A percentile compares a stretch with the other conserved stretches of the same genome.
phyloP scores from a whole-genome alignment of 1,140 invertebrate species.

The Liolophura sinensis region DNA sequence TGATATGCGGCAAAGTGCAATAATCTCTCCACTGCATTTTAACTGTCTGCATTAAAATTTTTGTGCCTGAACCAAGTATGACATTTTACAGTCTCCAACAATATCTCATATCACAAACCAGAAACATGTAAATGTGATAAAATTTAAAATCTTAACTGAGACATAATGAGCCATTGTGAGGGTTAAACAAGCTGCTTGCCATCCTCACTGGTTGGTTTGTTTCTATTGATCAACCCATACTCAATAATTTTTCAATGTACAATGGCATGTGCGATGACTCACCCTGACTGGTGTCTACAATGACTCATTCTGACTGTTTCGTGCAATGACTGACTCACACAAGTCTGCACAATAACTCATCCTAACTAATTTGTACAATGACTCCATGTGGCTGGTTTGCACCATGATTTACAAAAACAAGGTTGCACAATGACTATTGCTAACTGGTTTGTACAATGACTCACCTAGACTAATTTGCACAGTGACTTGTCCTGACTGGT shows the following conservation, averaged over 20 bases:
- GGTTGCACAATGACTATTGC: not conserved
- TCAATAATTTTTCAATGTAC: not conserved
- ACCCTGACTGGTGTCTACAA: not conserved
- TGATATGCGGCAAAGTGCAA: no score
- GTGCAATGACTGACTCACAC: not conserved
- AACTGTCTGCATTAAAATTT: no score
- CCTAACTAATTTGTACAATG: not conserved
- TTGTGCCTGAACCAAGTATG: no score
- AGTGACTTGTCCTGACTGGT: not conserved
- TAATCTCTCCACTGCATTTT: no score
- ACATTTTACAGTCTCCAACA: no score
- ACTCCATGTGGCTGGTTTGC: not conserved
- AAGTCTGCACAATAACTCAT: not conserved
- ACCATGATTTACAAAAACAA: not conserved
- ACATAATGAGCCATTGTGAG: no score
- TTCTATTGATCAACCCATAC: not conserved
- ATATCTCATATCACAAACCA: no score
- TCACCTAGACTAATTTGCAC: not conserved
- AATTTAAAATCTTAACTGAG: no score
- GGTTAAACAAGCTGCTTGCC: no score
- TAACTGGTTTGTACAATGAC: not conserved
- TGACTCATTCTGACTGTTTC: not conserved
- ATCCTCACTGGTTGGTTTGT: not conserved
- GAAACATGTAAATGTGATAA: no score
- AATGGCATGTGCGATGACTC: not conserved